phyloP scores from a whole-genome alignment of 2,113 vertebrate genomes.

The Limnothrissa miodon region DNA sequence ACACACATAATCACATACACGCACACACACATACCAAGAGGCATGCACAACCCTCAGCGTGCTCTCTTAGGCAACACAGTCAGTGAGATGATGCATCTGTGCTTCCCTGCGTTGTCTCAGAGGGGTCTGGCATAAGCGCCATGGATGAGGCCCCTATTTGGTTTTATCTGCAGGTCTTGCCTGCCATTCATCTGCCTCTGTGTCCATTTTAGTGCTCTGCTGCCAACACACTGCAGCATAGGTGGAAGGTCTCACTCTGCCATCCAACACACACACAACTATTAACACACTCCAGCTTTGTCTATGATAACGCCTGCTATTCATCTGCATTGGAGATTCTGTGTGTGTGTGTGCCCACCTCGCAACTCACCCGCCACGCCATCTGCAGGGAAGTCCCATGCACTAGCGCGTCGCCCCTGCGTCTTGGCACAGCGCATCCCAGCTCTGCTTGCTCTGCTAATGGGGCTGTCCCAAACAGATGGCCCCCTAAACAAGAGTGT shows the following conservation, averaged over 20 bases:
- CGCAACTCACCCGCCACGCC: neutral
- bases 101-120: neutral
- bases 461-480: conserved; percentile 36
- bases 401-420: conserved; percentile 7
- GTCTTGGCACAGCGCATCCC: neutral
- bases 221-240: neutral
- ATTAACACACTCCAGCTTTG: neutral
- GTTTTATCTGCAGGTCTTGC: too few species aligned
- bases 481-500: conserved; percentile 24
- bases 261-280: neutral
- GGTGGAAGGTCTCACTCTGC: neutral
- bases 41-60: neutral
- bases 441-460: neutral
- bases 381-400: conserved; percentile 32
- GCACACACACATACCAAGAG: neutral
- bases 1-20: conserved; percentile 2
- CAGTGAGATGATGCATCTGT: neutral
- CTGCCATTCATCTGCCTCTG: neutral
- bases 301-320: neutral
- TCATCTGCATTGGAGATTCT: neutral
- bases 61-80: neutral
- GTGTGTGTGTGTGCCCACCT: neutral
- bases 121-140: neutral
- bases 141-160: too few species aligned
- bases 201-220: neutral